phyloP scores from a whole-genome alignment of 2,113 vertebrate genomes.

The Petrocephalus microphthalmus region DNA sequence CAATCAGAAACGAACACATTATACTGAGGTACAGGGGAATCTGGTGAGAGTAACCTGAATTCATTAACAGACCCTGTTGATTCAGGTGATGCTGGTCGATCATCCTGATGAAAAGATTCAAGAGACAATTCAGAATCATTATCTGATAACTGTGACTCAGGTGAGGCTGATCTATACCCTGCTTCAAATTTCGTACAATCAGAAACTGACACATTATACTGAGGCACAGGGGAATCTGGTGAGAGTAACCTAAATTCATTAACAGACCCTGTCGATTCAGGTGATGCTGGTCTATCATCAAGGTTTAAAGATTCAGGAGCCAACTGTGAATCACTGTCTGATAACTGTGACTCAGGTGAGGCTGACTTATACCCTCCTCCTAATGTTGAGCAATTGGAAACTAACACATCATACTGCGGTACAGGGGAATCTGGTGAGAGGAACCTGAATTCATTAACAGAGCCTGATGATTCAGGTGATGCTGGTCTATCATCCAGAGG shows the following conservation, averaged over 20 bases:
- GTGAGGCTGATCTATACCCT: slow-evolving; percentile 33
- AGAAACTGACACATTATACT: slow-evolving; percentile 27
- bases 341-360: slow-evolving; percentile 37
- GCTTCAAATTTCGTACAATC: background rate
- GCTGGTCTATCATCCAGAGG: background rate
- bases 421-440: slow-evolving; percentile 43
- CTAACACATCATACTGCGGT: slow-evolving; percentile 31
- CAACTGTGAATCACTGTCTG: slow-evolving; percentile 11
- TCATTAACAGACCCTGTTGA: too few relatives aligned
- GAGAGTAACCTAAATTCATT: slow-evolving; percentile 32
- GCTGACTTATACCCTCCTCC: slow-evolving; percentile 23
- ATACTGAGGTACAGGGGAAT: too few relatives aligned
- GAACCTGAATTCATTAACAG: slow-evolving; percentile 27
- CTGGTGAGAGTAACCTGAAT: too few relatives aligned
- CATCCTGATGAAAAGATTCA: background rate
- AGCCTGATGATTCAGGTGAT: slow-evolving; percentile 45
- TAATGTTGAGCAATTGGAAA: background rate
- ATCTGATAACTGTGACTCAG: slow-evolving; percentile 32
- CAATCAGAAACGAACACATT: too few relatives aligned
- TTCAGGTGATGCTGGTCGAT: slow-evolving; percentile 36
- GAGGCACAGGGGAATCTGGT: slow-evolving; percentile 42
- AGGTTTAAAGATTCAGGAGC: slow-evolving; percentile 13
- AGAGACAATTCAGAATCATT: slow-evolving; percentile 15
- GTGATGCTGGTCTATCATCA: slow-evolving; percentile 30
- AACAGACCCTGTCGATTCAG: slow-evolving; percentile 40